Evolutionary conservation across 2,888 invertebrate genomes (phyloP), one percentile per base, ranked within the genome.

Genomic region (Amblyjoppa fuscipennis): DNA sequence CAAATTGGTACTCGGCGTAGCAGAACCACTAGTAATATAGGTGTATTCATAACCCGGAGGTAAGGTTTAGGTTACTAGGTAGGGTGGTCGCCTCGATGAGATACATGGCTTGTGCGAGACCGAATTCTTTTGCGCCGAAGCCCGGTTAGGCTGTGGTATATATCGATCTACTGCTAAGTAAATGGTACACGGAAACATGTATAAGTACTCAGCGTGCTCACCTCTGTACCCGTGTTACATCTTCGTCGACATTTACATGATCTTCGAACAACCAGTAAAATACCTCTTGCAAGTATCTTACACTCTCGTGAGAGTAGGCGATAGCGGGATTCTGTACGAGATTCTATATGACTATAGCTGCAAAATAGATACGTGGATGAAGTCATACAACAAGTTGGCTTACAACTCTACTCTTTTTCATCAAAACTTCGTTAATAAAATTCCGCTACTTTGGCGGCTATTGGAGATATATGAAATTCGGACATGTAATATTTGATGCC

Each of bases 11-110:
- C 20, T 20, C 20, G 20, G 20, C 20, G 20, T 20, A 20, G 56
- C 13, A 38, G 56, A 64, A 25, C 34, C 66, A 13, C 49, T 51
- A 34, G 28, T 9, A 20, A 20, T 20, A 53, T 20, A 2, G 53
- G 53, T n/a, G 7, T 53, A n/a, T 20, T 53, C 53, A 53, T 2
- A 53, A 53, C 20, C n/a, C 53, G 53, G 53, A 53, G 20, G 53
- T 20, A 20, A n/a, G 53, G 66, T 76, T n/a, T 68, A 66, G 76
- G 76, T 76, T 49, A 76, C 64, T 76, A 76, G 76, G 76, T 76
- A 53, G 31, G 53, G 28, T 66, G 66, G 49, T 51, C 34, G 20
- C 41, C 45, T 20, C 59, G 61, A 59, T 59, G 13, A 28, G 76
- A 66, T 66, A 66, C 20, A 34, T 51, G 66, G 66, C 66, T 20